Evolutionary conservation across 1,140 invertebrate genomes (phyloP).

Genomic region (Diorhabda sublineata): DNA sequence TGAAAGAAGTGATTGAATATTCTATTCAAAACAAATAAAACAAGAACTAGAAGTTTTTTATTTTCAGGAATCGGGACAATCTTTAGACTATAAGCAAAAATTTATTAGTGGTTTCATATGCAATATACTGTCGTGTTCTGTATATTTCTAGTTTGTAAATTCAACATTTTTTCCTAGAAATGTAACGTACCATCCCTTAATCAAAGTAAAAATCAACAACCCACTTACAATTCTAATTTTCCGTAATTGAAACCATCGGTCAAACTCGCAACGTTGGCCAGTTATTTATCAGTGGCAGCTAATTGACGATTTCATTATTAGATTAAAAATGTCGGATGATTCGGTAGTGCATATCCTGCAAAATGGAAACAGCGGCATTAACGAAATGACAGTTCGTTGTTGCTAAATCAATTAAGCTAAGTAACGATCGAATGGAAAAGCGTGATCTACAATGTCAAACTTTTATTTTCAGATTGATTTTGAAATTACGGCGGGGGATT

Average conservation of each 20-base stretch:
- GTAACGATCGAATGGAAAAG: slow-evolving; percentile 24
- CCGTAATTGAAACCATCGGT: slow-evolving; percentile 33
- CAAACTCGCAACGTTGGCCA: slow-evolving; percentile 19
- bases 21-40: no score
- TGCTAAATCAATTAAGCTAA: slow-evolving; percentile 36
- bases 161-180: neutral
- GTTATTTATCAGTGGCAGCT: slow-evolving; percentile 34
- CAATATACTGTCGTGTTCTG: no score
- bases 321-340: slow-evolving; percentile 35
- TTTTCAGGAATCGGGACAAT: no score
- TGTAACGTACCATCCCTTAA: neutral
- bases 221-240: slow-evolving; percentile 35
- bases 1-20: no score
- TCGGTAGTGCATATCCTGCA: slow-evolving; percentile 33
- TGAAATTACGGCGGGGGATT: slow-evolving; percentile 3
- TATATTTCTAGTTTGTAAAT: no score
- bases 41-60: no score
- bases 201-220: slow-evolving; percentile 7
- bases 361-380: slow-evolving; percentile 34
- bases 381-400: slow-evolving; percentile 32
- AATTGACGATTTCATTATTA: slow-evolving; percentile 39
- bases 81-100: no score
- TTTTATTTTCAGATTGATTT: slow-evolving; percentile 16
- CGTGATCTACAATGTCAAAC: slow-evolving; percentile 13
- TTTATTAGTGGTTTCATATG: no score